Evolutionary conservation across 1,140 invertebrate species (phyloP).

Genomic region (Phymastichus coffea): DNA sequence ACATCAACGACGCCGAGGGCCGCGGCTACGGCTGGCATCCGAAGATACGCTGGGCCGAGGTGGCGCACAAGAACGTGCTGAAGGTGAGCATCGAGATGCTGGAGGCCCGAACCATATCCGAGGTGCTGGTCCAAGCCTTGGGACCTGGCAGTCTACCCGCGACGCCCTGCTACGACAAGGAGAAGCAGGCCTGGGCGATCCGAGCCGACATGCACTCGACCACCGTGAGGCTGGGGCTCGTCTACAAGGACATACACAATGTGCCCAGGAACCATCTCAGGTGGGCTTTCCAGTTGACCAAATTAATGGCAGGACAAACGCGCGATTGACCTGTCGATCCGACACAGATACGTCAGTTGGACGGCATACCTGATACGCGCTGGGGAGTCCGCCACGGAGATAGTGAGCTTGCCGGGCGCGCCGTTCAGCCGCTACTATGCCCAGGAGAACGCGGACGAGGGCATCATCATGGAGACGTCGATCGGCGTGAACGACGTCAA

Average conservation of each 20-base stretch:
- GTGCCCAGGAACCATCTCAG: conserved; percentile 81
- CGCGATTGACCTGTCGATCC: too few species aligned
- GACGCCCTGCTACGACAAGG: conserved; percentile 79
- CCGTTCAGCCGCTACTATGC: conserved; percentile 84
- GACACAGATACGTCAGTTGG: conserved; percentile 76
- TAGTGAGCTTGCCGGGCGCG: conserved; percentile 68
- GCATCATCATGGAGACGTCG: conserved; percentile 81
- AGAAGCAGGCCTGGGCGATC: conserved; percentile 82
- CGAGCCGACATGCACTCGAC: conserved; percentile 80
- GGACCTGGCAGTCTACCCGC: conserved; percentile 52
- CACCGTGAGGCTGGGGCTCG: conserved; percentile 73
- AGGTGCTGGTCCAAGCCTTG: conserved; percentile 61
- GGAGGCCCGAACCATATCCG: conserved; percentile 74
- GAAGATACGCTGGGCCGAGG: conserved; percentile 61
- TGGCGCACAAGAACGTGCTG: conserved; percentile 62
- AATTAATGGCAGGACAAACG: too few species aligned
- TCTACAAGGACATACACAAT: conserved; percentile 83
- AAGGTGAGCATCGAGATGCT: conserved; percentile 75
- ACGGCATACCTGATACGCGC: conserved; percentile 70
- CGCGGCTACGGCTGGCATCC: conserved; percentile 74
- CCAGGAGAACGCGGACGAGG: conserved; percentile 79
- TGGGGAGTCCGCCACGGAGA: conserved; percentile 58
- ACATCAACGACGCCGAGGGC: conserved; percentile 74
- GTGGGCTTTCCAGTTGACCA: conserved; percentile 45
- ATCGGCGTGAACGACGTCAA: conserved; percentile 77